A percentile compares a stretch with the other conserved stretches of the same genome.
phyloP scores from a whole-genome alignment of 2,888 invertebrate species.

The Catocala nupta region DNA sequence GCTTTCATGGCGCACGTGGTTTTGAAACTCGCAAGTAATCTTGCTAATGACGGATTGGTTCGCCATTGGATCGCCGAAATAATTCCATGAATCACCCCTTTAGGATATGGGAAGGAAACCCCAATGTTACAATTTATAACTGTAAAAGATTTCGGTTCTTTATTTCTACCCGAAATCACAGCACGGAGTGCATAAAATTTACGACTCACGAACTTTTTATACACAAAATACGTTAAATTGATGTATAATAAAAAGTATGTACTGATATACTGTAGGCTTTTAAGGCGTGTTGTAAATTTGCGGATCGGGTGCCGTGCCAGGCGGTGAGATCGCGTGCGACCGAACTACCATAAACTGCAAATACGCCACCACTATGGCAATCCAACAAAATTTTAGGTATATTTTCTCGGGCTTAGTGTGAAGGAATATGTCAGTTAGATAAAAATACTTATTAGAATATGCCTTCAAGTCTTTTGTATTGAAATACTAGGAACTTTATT shows the following conservation, averaged over 20 bases:
- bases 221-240: constrained; percentile 21
- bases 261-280: constrained; percentile 20
- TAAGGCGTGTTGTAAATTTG: constrained; percentile 23
- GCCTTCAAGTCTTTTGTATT: too few relatives aligned
- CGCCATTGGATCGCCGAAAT: too few relatives aligned
- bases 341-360: constrained; percentile 16
- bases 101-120: too few relatives aligned
- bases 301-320: constrained; percentile 33
- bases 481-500: too few relatives aligned
- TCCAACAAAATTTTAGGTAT: background rate
- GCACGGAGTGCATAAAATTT: constrained; percentile 36
- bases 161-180: constrained; percentile 12
- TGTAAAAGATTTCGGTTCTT: background rate
- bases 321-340: constrained; percentile 33
- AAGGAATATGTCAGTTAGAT: background rate
- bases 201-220: constrained; percentile 36
- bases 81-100: too few relatives aligned
- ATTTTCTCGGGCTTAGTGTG: background rate
- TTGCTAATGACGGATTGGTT: too few relatives aligned
- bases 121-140: too few relatives aligned
- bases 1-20: too few relatives aligned
- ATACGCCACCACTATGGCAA: constrained; percentile 1
- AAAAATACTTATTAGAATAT: too few relatives aligned
- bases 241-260: constrained; percentile 37
- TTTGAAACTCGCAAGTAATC: too few relatives aligned